A percentile compares a stretch with the other conserved stretches of the same genome.
Conservation (phyloP, 1,140 invertebrate genomes). For the Drosophila watanabei region DNA sequence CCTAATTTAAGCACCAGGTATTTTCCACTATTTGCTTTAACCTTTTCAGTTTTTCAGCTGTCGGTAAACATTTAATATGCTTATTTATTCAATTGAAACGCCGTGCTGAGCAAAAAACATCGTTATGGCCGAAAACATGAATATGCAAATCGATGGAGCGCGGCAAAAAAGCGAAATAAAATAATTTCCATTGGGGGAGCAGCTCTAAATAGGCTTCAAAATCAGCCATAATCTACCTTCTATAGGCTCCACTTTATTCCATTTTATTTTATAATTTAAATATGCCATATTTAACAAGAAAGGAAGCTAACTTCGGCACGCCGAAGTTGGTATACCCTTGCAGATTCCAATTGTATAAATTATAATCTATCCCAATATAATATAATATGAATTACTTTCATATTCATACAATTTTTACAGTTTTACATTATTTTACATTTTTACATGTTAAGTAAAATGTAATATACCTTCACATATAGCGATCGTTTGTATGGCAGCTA, state of each 20-base stretch:
- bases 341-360: too few species aligned
- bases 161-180: constrained; percentile 4
- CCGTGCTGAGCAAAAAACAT: constrained; percentile 18
- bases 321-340: too few species aligned
- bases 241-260: constrained; percentile 24
- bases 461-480: too few species aligned
- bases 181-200: constrained; percentile 28
- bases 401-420: too few species aligned
- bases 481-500: too few species aligned
- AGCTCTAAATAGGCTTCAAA: constrained; percentile 45
- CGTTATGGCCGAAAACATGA: constrained; percentile 14
- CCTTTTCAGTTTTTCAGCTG: constrained; percentile 12
- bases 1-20: constrained; percentile 3
- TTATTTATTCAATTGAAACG: constrained; percentile 53
- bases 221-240: constrained; percentile 41
- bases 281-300: constrained; percentile 58
- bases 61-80: constrained; percentile 44
- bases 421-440: too few species aligned
- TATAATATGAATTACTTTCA: too few species aligned
- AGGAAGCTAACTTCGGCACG: too few species aligned
- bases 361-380: too few species aligned
- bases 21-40: constrained; percentile 5
- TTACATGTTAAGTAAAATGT: too few species aligned
- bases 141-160: constrained; percentile 42
- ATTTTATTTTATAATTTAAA: constrained; percentile 50